Evolutionary conservation across 2,797 vertebrate genomes (phyloP), one percentile per base, ranked within the genome.

Genomic region (Danio aesculapii): DNA sequence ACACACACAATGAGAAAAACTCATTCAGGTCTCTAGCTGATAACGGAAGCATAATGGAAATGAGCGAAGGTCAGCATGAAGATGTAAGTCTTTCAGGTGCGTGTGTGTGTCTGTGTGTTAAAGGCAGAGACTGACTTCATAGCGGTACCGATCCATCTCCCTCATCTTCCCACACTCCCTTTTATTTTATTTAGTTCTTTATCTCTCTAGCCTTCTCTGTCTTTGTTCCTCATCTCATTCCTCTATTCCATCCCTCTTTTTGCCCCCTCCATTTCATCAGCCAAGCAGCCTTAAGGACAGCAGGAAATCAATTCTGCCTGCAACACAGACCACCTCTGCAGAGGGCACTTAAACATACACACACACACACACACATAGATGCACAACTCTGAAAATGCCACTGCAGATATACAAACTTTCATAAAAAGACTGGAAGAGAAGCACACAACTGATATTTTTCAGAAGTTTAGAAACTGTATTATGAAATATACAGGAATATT

Each of bases 291-390:
- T 74, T 74, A 74, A 81, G 70, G 79, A 81, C 70, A 73, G 79
- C 63, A 74, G 62, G 70, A 81, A 81, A 81, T 81, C 70, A 81
- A 81, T 81, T 74, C 79, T 57, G 61, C 69, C 62, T 81, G 79
- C 70, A 66, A 81, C 70, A 67, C 62, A 67, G 70, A 74, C 61
- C 70, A 81, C 79, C 79, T 81, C 79, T 81, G 79, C 79, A 81
- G 70, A 81, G 79, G 70, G 52, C 70, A 79, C 77, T 70, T 79
- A 71, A 17, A 75, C 44, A 75, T 13, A 74, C 53, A 61, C 21
- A 19, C 30, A 46, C 21, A 71, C 70, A 72, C 70, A 19, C n/a
- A 72, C 47, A 68, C 14, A 59, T 14, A 30, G 30, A 30, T 30
- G 30, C 30, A 30, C 30, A 73, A 58, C 43, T 49, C 21, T 13